A percentile compares a stretch with the other conserved stretches of the same genome.
Conservation (phyloP, 2,888 invertebrate species). For the Brachyptera risi region DNA sequence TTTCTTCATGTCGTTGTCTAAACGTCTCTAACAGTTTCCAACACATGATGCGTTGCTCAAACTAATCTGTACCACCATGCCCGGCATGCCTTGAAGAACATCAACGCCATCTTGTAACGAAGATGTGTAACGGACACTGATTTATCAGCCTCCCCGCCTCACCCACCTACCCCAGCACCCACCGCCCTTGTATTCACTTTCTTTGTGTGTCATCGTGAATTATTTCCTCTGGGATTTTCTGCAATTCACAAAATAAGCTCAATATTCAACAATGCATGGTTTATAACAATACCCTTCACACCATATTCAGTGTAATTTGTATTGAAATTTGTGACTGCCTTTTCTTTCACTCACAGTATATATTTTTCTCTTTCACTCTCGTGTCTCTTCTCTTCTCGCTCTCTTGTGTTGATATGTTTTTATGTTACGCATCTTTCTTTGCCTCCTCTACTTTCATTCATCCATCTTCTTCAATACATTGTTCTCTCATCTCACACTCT, state of each 20-base stretch:
- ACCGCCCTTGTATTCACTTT: background rate
- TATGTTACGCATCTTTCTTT: slow-evolving; percentile 7
- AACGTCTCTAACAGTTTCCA: background rate
- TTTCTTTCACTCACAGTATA: background rate
- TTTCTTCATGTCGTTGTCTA: background rate
- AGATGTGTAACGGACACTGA: slow-evolving; percentile 16
- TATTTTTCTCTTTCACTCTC: background rate
- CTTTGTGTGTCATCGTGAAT: background rate
- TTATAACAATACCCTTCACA: background rate
- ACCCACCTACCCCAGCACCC: background rate
- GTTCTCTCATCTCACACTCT: no score
- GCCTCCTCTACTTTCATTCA: background rate
- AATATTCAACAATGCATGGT: background rate
- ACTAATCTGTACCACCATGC: background rate
- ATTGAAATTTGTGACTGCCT: slow-evolving; percentile 6
- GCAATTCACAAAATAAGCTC: background rate
- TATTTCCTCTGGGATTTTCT: background rate
- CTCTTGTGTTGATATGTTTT: background rate
- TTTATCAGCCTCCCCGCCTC: slow-evolving; percentile 10
- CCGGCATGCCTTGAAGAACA: no score
- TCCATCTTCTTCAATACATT: slow-evolving; percentile 9
- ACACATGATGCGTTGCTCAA: background rate
- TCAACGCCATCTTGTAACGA: background rate
- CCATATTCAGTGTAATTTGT: slow-evolving; percentile 1
- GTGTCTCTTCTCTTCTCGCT: background rate